Percentiles rank a stretch among this genome's conserved stretches.
These are phyloP conservation scores for Pseudois nayaur DNA, from an alignment of 2,113 vertebrate genomes.

Conservation along the genomic window DNA sequence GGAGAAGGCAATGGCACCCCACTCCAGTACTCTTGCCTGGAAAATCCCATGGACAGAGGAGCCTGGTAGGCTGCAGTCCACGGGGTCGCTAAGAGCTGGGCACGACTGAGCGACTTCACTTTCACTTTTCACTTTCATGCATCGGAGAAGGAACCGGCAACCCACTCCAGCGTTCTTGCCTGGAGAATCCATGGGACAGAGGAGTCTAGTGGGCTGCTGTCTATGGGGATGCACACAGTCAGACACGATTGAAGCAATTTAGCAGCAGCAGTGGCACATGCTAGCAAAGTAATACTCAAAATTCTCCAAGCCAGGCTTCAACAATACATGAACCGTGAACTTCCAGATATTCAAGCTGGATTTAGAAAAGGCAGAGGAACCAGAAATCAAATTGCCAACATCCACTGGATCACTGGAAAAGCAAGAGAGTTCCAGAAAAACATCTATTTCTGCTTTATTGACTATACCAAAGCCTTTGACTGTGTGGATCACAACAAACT, in stretches of 20 bases:
- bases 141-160: too few species aligned
- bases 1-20: too few species aligned
- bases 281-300: neutral
- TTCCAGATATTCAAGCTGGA: neutral
- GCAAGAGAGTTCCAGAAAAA: neutral
- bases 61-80: too few species aligned
- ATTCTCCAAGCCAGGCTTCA: neutral
- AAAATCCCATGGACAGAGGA: too few species aligned
- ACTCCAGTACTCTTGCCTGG: too few species aligned
- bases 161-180: too few species aligned
- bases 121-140: too few species aligned
- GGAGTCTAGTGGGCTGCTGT: too few species aligned
- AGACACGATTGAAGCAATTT: too few species aligned
- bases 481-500: neutral
- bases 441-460: neutral
- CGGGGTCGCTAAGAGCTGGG: fast-evolving
- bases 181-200: too few species aligned
- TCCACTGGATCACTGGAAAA: fast-evolving
- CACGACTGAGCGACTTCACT: too few species aligned
- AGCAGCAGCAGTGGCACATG: neutral
- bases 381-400: neutral
- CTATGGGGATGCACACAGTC: too few species aligned
- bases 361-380: neutral
- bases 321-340: neutral
- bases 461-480: neutral